Evolutionary conservation across 2,888 invertebrate genomes (phyloP), one percentile per base, ranked within the genome.

Genomic region (Gymnoscelis rufifasciata): DNA sequence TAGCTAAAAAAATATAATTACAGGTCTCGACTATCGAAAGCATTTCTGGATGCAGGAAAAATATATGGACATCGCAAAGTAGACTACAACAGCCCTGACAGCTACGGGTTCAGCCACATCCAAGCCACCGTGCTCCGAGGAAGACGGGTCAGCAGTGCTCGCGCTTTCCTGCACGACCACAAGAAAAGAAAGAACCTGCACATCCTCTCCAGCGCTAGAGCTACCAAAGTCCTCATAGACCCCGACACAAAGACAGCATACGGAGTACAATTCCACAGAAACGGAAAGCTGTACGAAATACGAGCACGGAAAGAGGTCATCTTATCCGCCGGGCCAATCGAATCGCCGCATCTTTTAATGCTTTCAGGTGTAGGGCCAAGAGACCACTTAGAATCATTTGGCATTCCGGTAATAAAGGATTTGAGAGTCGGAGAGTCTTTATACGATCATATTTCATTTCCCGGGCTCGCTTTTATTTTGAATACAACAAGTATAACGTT

Each of bases 341-440:
- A 94, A 74, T 92, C 94, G 0, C 94, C 96, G 0, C 95, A 96
- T 72, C 69, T 96, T 7, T 62, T 92, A 11, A 91, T 92, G 91
- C 73, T 92, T 1, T 91, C 91, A 0, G 92, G 92, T 1, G 74
- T 93, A 7, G 93, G 93, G 0, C 93, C 93, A 1, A 86, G 74
- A 58, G 73, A 89, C 2, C 91, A 93, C 54, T 69, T 93, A 39
- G 63, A 88, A 50, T 75, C 89, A 1, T 65, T 91, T 1, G 87
- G 86, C 11, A 93, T 94, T 51, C 83, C 90, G 0, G 88, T 92
- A 0, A 71, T 93, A 30, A 75, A 90, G 55, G 89, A 94, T 64
- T 78, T 92, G 7, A 90, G 87, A 54, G 93, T 94, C 0, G 94
- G 94, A 2, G 77, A 90, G 66, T 91, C 91, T 31, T 74, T 94